Conservation (phyloP, 1,140 invertebrate species). For the Drosophila burlai region DNA sequence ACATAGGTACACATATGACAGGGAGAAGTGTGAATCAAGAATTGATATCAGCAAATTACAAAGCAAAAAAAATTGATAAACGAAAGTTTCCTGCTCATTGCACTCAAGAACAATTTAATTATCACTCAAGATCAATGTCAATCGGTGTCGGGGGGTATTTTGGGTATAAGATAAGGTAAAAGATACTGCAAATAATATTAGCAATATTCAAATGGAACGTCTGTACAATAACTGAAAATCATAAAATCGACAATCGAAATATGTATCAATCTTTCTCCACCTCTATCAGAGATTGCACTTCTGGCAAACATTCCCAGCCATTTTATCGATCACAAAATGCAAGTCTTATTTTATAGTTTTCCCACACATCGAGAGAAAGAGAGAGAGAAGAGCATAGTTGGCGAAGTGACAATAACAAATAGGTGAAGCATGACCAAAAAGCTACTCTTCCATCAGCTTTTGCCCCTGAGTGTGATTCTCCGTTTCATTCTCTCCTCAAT, state of each 20-base stretch:
- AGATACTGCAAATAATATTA: background rate
- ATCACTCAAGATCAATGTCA: slow-evolving; percentile 23
- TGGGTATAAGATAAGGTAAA: background rate
- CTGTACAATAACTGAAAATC: background rate
- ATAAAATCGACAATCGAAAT: no score
- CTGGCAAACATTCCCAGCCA: background rate
- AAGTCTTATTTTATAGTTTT: slow-evolving; percentile 2
- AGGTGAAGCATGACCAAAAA: slow-evolving; percentile 41
- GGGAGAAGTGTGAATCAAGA: slow-evolving; percentile 7
- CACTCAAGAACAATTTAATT: slow-evolving; percentile 33
- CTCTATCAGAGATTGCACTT: slow-evolving; percentile 2
- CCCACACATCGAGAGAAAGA: background rate
- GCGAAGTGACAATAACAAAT: slow-evolving; percentile 14
- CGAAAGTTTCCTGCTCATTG: slow-evolving; percentile 8
- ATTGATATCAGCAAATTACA: slow-evolving; percentile 21
- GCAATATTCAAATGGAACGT: background rate
- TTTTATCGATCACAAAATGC: slow-evolving; percentile 10
- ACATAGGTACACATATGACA: background rate
- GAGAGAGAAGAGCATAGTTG: background rate
- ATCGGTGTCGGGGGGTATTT: background rate
- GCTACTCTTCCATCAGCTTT: slow-evolving; percentile 1
- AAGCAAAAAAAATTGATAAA: slow-evolving; percentile 9
- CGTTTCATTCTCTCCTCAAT: slow-evolving; percentile 18
- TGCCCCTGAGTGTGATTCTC: slow-evolving; percentile 28
- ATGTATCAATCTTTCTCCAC: background rate